phyloP scores from a whole-genome alignment of 2,888 invertebrate species.

The Tyria jacobaeae region DNA sequence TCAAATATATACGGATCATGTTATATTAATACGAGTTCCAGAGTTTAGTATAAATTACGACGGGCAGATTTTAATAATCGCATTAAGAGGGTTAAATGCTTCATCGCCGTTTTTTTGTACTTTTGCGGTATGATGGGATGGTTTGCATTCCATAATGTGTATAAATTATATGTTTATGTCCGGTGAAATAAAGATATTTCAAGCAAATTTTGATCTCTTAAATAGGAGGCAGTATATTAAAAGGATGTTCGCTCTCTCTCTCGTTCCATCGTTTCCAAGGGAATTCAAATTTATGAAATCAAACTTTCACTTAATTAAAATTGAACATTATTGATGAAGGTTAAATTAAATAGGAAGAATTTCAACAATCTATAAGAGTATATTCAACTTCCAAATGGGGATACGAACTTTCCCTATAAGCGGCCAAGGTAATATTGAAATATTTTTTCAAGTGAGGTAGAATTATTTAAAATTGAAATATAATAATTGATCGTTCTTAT shows the following conservation, averaged over 20 bases:
- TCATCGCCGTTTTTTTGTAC: conserved; percentile 10
- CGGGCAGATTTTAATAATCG: conserved; percentile 35
- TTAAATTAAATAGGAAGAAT: conserved; percentile 48
- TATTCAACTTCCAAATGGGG: conserved; percentile 46
- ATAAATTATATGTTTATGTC: background rate
- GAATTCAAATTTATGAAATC: conserved; percentile 8
- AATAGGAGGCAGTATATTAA: background rate
- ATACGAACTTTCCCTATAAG: conserved; percentile 37
- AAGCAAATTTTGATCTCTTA: background rate
- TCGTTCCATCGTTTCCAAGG: background rate
- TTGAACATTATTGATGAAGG: conserved; percentile 37
- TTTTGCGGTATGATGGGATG: background rate
- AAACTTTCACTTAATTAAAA: conserved; percentile 12
- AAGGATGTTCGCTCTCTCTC: background rate
- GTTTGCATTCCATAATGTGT: background rate
- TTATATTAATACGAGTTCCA: conserved; percentile 10
- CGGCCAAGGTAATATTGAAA: conserved; percentile 47
- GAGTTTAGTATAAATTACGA: conserved; percentile 10
- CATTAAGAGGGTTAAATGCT: conserved; percentile 18
- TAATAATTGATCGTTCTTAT: conserved; percentile 47
- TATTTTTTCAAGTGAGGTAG: conserved; percentile 52
- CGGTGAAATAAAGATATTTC: background rate
- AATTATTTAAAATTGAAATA: conserved; percentile 57
- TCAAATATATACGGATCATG: conserved; percentile 31
- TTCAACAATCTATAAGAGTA: conserved; percentile 40